A percentile compares a stretch with the other conserved stretches of the same genome.
Conservation (phyloP, 2,797 vertebrate genomes). For the Eulemur albifrons region DNA sequence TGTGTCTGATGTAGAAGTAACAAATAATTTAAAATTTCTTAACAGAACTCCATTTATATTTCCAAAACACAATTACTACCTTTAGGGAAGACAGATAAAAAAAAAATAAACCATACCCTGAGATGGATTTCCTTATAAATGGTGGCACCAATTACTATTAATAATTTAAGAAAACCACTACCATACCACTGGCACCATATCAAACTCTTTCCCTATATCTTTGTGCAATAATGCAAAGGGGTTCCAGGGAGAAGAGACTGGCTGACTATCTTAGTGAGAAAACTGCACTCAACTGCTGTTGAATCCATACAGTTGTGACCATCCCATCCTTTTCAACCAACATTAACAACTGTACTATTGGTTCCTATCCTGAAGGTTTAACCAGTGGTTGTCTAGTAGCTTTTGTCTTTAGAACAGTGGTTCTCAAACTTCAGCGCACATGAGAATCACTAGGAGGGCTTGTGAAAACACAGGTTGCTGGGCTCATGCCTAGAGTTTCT, state of each 20-base stretch:
- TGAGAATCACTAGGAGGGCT: not conserved
- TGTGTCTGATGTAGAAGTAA: slow-evolving; percentile 24
- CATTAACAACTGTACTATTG: not conserved
- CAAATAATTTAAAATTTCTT: slow-evolving; percentile 25
- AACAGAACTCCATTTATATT: slow-evolving; percentile 8
- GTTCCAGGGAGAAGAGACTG: not conserved
- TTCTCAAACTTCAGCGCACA: not conserved
- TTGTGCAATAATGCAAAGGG: not conserved
- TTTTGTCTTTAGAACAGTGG: not conserved
- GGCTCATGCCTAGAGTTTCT: not conserved
- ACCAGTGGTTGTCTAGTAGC: not conserved
- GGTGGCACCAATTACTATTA: not conserved
- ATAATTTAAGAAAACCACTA: not conserved
- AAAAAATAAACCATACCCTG: not conserved
- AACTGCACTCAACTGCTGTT: not conserved
- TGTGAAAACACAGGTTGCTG: not conserved
- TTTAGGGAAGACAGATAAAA: slow-evolving; percentile 30
- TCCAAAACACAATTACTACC: slow-evolving; percentile 32
- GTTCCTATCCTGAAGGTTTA: not conserved
- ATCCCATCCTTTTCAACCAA: not conserved
- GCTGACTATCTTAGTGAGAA: not conserved
- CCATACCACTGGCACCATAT: not conserved
- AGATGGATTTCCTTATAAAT: not conserved
- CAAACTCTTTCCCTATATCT: not conserved
- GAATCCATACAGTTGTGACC: not conserved